Evolutionary conservation across 2,888 invertebrate species (phyloP).

Genomic region (Lysandra coridon): DNA sequence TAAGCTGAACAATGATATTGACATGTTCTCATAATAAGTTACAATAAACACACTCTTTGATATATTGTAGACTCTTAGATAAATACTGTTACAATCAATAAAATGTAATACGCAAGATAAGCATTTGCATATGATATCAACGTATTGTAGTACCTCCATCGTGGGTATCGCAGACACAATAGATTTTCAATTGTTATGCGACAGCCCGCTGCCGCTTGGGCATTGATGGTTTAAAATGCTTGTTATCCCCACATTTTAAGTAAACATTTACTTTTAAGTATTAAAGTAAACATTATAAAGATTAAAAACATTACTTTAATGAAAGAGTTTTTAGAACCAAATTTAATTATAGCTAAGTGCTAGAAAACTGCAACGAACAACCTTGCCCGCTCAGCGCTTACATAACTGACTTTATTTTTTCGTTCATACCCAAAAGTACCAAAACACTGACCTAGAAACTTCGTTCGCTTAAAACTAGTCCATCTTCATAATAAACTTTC

Average conservation of each 20-base stretch:
- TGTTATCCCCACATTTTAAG: neutral
- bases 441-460: conserved; percentile 16
- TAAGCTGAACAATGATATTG: conserved; percentile 31
- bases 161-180: no score
- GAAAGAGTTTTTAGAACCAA: neutral
- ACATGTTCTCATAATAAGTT: conserved; percentile 9
- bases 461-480: conserved; percentile 13
- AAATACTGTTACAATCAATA: no score
- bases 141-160: no score
- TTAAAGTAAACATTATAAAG: neutral
- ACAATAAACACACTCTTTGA: conserved; percentile 12
- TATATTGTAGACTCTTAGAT: neutral
- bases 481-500: conserved; percentile 17
- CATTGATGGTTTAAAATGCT: no score
- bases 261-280: neutral
- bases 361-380: conserved; percentile 8
- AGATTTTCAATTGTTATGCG: no score
- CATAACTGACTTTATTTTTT: conserved; percentile 13
- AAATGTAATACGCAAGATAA: neutral
- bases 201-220: no score
- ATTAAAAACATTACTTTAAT: neutral
- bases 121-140: neutral
- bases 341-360: neutral
- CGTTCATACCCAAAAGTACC: neutral
- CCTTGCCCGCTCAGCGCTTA: neutral